Base-by-base conservation (phyloP, 2,888 invertebrate species). In the Ethmia dodecea region DNA sequence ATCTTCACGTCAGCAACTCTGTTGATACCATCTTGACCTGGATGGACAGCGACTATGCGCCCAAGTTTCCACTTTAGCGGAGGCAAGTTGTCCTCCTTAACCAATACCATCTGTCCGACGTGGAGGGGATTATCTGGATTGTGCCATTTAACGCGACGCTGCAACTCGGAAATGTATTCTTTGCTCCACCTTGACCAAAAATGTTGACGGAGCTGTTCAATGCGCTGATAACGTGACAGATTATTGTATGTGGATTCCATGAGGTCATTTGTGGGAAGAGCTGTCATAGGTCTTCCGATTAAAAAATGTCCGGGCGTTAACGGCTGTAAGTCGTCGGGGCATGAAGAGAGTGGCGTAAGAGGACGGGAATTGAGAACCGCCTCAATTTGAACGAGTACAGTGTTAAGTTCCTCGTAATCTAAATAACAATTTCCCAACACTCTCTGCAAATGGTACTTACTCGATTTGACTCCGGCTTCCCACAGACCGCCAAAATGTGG, bases 401-500 rank as follows among this genome's bases (percentile, higher is more conserved):
- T 28, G 28, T 10, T 28, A 2, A 28, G 10, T 28, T 28, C 28
- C 10, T 28, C 28, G 11, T 31, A 34, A 13, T 13, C 29, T 15
- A 28, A 12, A 11, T 25, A 37, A 35, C 35, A 25, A 5, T 29
- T 33, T 1, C 32, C 35, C n/a, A 31, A 13, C 9, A 31, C 38
- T 3, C 31, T 32, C 3, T 13, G 5, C 11, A 37, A 15, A 24
- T 40, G 38, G 12, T 31, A 25, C 16, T 40, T 40, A 14, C 35
- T 29, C 6, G 38, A 40, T 36, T 39, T 39, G 11, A 32, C 26
- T 13, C 32, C 28, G 1, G 31, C 29, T 11, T 37, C 30, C 25
- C 26, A 42, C 14, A 42, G 16, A 15, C 39, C 43, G 13, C 43
- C 40, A 32, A 44, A 44, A 35, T 43, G 40, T 31, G 43, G 43